These are phyloP conservation scores for Meloidogyne exigua DNA, from an alignment of 1,140 invertebrate genomes.

Conservation along the genomic window DNA sequence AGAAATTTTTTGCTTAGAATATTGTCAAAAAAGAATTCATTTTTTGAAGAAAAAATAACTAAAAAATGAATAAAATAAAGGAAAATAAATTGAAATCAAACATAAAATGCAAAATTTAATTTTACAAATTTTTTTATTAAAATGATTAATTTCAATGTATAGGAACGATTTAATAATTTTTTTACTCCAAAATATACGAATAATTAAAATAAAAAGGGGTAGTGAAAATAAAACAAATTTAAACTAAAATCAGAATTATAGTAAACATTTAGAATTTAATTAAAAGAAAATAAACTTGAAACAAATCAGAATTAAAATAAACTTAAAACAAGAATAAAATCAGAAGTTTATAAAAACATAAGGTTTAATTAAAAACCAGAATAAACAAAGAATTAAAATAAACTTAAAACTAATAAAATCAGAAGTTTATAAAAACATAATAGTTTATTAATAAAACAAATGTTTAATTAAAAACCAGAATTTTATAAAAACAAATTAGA, in stretches of 20 bases:
- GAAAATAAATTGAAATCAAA: slow-evolving; percentile 6
- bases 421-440: not conserved
- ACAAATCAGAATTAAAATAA: too few relatives aligned
- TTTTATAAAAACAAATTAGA: not conserved
- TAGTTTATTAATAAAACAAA: too few relatives aligned
- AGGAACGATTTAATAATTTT: not conserved
- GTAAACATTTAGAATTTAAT: too few relatives aligned
- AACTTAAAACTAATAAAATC: not conserved
- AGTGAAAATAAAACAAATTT: not conserved
- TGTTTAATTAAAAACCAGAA: not conserved
- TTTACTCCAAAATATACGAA: not conserved
- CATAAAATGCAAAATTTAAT: not conserved
- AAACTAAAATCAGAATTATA: not conserved
- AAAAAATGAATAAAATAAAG: not conserved
- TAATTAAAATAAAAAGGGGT: not conserved
- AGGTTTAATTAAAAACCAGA: too few relatives aligned
- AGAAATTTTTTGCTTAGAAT: not conserved
- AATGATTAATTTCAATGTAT: not conserved
- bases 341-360: too few relatives aligned
- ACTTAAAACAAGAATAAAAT: too few relatives aligned
- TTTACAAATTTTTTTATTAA: not conserved
- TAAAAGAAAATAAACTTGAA: too few relatives aligned
- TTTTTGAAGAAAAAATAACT: not conserved
- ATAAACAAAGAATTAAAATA: too few relatives aligned
- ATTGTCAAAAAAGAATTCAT: not conserved